Conservation (phyloP, 1,140 invertebrate genomes). For the Micrasema longulum region DNA sequence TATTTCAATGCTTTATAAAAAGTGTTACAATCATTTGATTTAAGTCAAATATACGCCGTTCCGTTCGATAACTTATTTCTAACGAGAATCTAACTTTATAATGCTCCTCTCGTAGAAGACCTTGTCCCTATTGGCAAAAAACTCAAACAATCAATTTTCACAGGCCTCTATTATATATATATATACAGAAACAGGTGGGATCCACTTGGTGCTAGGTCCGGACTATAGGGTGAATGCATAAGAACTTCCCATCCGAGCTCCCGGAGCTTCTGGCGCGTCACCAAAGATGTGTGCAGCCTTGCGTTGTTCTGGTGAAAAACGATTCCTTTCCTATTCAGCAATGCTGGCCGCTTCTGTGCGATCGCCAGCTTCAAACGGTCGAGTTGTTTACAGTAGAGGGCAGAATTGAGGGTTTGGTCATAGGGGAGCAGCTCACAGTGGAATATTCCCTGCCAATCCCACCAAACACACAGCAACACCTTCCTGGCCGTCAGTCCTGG, state of each 20-base stretch:
- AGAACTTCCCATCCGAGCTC: constrained; percentile 22
- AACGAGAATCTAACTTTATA: too few relatives aligned
- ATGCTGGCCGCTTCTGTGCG: constrained; percentile 15
- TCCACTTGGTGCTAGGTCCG: too few relatives aligned
- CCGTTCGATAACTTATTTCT: too few relatives aligned
- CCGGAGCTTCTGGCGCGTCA: constrained; percentile 23
- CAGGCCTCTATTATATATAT: constrained; percentile 21
- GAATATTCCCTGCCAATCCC: neutral
- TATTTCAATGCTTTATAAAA: constrained; percentile 17
- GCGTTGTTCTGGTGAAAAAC: constrained; percentile 14
- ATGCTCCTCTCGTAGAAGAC: constrained; percentile 17
- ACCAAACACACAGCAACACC: constrained; percentile 1
- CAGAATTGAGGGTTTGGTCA: constrained; percentile 18
- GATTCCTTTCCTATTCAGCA: constrained; percentile 14
- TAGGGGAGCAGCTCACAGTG: constrained; percentile 8
- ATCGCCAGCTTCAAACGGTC: constrained; percentile 22
- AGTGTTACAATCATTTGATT: constrained; percentile 2
- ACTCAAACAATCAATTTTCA: constrained; percentile 20
- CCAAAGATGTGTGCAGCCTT: constrained; percentile 14
- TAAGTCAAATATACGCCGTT: too few relatives aligned
- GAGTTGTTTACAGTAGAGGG: constrained; percentile 20
- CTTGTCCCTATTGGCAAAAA: constrained; percentile 25
- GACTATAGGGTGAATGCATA: constrained; percentile 17
- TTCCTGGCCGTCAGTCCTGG: neutral
- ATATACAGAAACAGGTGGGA: too few relatives aligned